Evolutionary conservation across 2,797 vertebrate genomes (phyloP), one percentile per base, ranked within the genome.

Genomic region (Enteromius trimaculatus): DNA sequence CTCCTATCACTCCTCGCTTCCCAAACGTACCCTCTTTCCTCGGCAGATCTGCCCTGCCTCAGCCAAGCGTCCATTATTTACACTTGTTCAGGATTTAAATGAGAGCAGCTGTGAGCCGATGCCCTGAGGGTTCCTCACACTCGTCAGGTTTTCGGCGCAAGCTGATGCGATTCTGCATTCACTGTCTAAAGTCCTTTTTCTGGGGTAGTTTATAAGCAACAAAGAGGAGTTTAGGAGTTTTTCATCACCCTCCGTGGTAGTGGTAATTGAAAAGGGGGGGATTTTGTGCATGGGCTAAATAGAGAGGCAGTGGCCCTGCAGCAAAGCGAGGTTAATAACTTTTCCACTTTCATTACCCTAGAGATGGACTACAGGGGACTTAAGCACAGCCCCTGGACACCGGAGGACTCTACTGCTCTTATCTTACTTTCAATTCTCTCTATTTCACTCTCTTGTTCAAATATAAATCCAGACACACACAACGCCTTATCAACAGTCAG

Each of bases 331-430:
- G 91, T 94, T 95, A 95, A 95, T 95, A 93, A 93, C 92, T 93
- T 94, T 93, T 92, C 89, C 92, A 91, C 86, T 94, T 92, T 92
- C 91, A 93, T 94, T 93, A 94, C 91, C 88, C 89, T 85, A 82
- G 90, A 94, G 93, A 94, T 94, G 93, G 93, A 90, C 92, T 93
- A 81, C 89, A 93, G 92, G 90, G 92, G 92, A 92, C 92, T 92
- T 92, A 92, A 93, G 91, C 92, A 87, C 89, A 82, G 86, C 75
- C 83, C 42, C 86, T 64, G 91, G 89, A 93, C 90, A 91, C 47
- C 77, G 66, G 86, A 89, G 77, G 64, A 71, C 21, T 8, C 81
- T 71, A 80, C 69, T 80, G 83, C 39, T 89, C 89, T 92, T 91
- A 92, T 92, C 93, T 89, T 82, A 42, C 68, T 81, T 87, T 55